phyloP scores from a whole-genome alignment of 2,797 vertebrate species.

The Emydoidea blandingii region DNA sequence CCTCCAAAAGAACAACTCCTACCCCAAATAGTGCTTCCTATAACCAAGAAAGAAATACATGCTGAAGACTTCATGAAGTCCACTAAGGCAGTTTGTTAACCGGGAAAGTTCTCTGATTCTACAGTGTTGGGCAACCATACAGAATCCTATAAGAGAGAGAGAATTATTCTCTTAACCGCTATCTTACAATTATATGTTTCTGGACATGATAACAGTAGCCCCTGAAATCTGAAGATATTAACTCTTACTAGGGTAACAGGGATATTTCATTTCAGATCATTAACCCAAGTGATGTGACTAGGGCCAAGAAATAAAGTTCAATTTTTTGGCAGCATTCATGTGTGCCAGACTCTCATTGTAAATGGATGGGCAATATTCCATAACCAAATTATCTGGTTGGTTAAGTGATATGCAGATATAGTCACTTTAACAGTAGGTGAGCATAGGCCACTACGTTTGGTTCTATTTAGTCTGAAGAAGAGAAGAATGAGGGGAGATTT shows the following conservation, averaged over 20 bases:
- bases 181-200: neutral
- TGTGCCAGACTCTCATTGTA: neutral
- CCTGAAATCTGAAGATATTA: neutral
- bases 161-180: neutral
- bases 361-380: neutral
- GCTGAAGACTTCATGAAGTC: neutral
- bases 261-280: neutral
- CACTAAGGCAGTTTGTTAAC: fast-evolving
- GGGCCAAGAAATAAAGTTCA: neutral
- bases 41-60: neutral
- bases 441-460: neutral
- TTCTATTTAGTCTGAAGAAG: neutral
- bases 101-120: neutral
- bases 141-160: neutral
- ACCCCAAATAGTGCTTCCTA: neutral
- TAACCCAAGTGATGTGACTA: neutral
- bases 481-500: too few species aligned
- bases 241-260: neutral
- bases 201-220: neutral
- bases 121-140: neutral
- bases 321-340: neutral
- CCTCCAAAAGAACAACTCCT: neutral
- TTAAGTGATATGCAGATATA: neutral
- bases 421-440: neutral
- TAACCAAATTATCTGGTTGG: neutral